Percentiles rank a stretch among this genome's conserved stretches.
Conservation (phyloP, 2,113 vertebrate genomes). For the Acrocephalus arundinaceus region DNA sequence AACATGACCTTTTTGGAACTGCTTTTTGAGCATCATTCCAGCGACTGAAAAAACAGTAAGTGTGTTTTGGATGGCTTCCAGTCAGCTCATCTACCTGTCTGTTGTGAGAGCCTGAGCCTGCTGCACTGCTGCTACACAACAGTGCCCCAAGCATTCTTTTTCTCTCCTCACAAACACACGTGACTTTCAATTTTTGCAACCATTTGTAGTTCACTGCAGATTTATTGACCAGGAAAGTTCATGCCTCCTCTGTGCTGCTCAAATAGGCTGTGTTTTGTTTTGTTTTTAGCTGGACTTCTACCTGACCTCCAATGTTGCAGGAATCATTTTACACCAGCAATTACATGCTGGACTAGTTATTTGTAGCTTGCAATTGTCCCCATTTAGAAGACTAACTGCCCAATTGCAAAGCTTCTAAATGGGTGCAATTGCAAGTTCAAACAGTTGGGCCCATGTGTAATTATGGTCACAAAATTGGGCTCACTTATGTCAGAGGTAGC, state of each 20-base stretch:
- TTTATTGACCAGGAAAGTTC: constrained; percentile 27
- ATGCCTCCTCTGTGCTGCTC: neutral
- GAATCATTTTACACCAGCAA: constrained; percentile 47
- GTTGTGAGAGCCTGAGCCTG: neutral
- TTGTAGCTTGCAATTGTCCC: constrained; percentile 56
- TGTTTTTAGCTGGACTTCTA: constrained; percentile 1
- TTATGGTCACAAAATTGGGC: constrained; percentile 39
- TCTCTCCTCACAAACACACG: neutral
- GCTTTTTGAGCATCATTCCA: neutral
- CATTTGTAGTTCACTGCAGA: neutral
- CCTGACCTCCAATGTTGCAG: constrained; percentile 42
- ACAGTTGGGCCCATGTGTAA: constrained; percentile 33
- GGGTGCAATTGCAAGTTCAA: constrained; percentile 59
- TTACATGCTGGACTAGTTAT: constrained; percentile 56
- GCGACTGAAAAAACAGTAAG: neutral
- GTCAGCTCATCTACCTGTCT: constrained; percentile 3
- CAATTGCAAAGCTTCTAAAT: constrained; percentile 59
- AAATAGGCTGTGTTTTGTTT: neutral
- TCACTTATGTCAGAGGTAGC: neutral
- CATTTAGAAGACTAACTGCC: constrained; percentile 67
- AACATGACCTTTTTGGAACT: neutral
- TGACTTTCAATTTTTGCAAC: constrained; percentile 12
- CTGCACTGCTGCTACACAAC: neutral
- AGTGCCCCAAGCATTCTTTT: neutral
- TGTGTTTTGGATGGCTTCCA: neutral